phyloP scores from a whole-genome alignment of 2,113 vertebrate species.

The Ursus arctos region DNA sequence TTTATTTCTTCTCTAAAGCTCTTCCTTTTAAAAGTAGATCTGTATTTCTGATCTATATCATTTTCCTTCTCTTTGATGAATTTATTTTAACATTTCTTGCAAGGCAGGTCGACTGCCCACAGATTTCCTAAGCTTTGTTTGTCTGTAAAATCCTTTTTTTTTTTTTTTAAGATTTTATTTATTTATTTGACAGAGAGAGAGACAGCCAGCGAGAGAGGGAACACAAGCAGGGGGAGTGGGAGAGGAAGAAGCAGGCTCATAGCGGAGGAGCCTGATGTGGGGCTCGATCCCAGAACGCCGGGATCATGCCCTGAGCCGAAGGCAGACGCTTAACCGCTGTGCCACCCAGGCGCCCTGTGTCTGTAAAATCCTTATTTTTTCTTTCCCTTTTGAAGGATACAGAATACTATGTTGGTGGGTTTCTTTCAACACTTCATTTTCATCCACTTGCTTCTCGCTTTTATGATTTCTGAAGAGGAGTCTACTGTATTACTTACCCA shows the following conservation, averaged over 20 bases:
- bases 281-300: no score
- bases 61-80: constrained; percentile 20
- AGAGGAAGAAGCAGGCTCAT: no score
- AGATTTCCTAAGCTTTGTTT: neutral
- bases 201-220: no score
- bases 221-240: no score
- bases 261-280: no score
- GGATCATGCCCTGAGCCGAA: no score
- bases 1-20: neutral
- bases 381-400: neutral
- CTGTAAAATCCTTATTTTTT: neutral
- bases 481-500: neutral
- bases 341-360: no score
- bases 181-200: no score
- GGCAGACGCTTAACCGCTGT: no score
- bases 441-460: neutral
- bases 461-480: neutral
- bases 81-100: constrained; percentile 21
- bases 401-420: neutral
- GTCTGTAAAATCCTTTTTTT: neutral
- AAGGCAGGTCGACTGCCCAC: neutral
- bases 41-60: neutral
- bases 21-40: neutral
- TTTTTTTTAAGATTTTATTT: no score
- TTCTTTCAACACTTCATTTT: neutral